phyloP scores from a whole-genome alignment of 1,140 invertebrate species.

The Cydia splendana region DNA sequence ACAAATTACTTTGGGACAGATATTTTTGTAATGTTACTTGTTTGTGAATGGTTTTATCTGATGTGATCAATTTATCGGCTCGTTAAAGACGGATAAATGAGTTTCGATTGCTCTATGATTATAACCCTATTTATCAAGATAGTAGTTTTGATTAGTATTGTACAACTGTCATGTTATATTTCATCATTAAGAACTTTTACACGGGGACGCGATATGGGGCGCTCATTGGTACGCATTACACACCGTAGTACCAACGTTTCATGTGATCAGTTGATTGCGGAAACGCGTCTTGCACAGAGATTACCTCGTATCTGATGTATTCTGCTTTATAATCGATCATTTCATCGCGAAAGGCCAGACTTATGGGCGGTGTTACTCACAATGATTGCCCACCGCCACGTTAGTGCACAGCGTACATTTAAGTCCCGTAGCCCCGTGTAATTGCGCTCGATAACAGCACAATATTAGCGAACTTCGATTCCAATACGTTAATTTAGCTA shows the following conservation, averaged over 20 bases:
- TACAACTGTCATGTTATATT: constrained; percentile 47
- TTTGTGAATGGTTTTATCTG: constrained; percentile 62
- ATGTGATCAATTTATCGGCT: constrained; percentile 68
- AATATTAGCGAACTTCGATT: constrained; percentile 62
- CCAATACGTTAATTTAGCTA: constrained; percentile 45
- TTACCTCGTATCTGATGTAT: constrained; percentile 54
- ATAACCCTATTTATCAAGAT: constrained; percentile 68
- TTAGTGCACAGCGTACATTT: constrained; percentile 61
- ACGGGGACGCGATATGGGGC: constrained; percentile 18
- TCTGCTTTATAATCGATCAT: constrained; percentile 59
- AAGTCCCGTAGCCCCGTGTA: constrained; percentile 50
- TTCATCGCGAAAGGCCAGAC: constrained; percentile 57
- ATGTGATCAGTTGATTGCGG: constrained; percentile 50
- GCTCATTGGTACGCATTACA: constrained; percentile 32
- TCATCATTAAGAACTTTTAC: constrained; percentile 40
- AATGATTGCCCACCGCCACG: constrained; percentile 58
- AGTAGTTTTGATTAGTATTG: constrained; percentile 55
- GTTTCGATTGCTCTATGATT: constrained; percentile 63
- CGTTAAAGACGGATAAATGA: constrained; percentile 68
- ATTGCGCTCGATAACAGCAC: constrained; percentile 49
- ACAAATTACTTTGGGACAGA: constrained; percentile 66
- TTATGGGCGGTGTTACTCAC: constrained; percentile 48
- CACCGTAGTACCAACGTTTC: constrained; percentile 35
- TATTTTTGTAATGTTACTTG: constrained; percentile 67
- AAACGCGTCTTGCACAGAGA: constrained; percentile 50